phyloP scores from a whole-genome alignment of 1,140 invertebrate genomes.

The Parasteatoda tepidariorum region DNA sequence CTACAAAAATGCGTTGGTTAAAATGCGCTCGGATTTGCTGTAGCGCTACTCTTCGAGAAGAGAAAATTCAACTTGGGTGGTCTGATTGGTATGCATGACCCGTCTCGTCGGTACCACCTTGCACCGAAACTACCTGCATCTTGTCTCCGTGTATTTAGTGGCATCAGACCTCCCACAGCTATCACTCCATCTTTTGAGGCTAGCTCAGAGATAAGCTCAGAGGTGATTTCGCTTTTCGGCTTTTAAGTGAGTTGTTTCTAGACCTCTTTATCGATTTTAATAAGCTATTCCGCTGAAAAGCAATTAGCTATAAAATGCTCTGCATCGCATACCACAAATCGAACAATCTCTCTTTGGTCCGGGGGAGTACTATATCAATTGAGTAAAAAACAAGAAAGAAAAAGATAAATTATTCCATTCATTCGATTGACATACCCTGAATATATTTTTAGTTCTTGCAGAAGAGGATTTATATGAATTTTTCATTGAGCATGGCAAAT shows the following conservation, averaged over 20 bases:
- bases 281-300: constrained; percentile 31
- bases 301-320: background rate
- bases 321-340: background rate
- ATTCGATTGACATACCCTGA: background rate
- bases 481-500: too few species aligned
- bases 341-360: background rate
- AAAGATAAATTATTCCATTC: background rate
- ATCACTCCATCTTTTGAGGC: constrained; percentile 10
- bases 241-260: constrained; percentile 38
- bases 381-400: background rate
- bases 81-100: constrained; percentile 52
- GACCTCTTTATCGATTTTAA: constrained; percentile 23
- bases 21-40: background rate
- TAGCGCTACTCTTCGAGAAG: background rate
- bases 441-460: too few species aligned
- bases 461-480: too few species aligned
- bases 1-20: background rate
- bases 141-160: constrained; percentile 57
- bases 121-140: constrained; percentile 36
- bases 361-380: background rate
- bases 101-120: constrained; percentile 51
- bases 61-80: constrained; percentile 46
- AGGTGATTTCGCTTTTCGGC: constrained; percentile 22
- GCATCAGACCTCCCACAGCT: constrained; percentile 45
- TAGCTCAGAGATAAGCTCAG: background rate